These are phyloP conservation scores for Drosophila pseudotakahashii DNA, from an alignment of 2,888 invertebrate species.

Conservation along the genomic window DNA sequence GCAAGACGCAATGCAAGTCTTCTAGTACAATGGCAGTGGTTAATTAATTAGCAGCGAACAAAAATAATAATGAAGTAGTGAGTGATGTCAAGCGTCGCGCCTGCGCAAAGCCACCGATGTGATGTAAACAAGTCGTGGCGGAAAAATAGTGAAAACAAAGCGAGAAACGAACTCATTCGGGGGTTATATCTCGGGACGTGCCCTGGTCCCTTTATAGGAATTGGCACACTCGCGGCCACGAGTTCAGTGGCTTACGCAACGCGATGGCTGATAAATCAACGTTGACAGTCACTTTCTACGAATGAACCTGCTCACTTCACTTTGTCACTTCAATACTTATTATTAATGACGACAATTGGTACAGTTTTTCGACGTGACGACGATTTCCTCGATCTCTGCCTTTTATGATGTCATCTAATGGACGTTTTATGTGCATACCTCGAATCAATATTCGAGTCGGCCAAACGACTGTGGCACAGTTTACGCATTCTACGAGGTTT, in stretches of 20 bases:
- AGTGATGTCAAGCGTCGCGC: conserved; percentile 63
- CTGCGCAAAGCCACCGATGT: conserved; percentile 52
- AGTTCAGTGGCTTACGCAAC: conserved; percentile 63
- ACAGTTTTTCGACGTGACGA: conserved; percentile 24
- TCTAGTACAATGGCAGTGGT: conserved; percentile 57
- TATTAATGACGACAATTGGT: conserved; percentile 45
- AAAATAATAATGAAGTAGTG: conserved; percentile 17
- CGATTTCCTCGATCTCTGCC: conserved; percentile 18
- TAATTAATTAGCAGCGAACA: conserved; percentile 54
- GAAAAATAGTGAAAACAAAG: conserved; percentile 15
- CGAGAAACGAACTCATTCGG: conserved; percentile 9
- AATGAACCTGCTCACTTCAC: conserved; percentile 7
- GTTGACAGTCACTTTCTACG: conserved; percentile 61
- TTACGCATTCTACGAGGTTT: conserved; percentile 18
- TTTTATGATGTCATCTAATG: conserved; percentile 45
- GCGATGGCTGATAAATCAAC: conserved; percentile 64
- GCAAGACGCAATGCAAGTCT: conserved; percentile 58
- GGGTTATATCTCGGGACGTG: conserved; percentile 43
- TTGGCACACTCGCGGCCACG: conserved; percentile 57
- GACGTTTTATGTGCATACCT: conserved; percentile 34
- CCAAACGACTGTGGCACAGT: background rate
- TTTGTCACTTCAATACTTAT: background rate
- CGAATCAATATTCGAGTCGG: conserved; percentile 39
- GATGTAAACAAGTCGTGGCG: conserved; percentile 64
- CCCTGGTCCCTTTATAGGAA: conserved; percentile 51